Percentiles rank a stretch among this genome's conserved stretches.
These are phyloP conservation scores for Macrobrachium nipponense DNA, from an alignment of 1,140 invertebrate species.

Conservation along the genomic window DNA sequence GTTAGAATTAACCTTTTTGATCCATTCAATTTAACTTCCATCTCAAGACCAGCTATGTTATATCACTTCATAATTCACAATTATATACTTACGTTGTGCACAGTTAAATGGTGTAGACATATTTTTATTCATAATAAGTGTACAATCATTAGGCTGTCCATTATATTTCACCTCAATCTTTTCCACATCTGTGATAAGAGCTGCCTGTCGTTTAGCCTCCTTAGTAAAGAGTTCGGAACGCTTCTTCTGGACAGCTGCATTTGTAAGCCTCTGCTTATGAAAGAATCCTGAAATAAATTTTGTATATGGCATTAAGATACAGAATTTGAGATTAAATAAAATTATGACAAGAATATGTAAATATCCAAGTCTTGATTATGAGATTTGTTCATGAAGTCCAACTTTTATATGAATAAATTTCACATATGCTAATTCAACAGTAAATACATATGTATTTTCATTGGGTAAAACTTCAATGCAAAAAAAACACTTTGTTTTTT, in stretches of 20 bases:
- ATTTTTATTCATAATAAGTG: conserved; percentile 90
- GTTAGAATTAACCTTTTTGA: no score
- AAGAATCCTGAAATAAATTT: conserved; percentile 26
- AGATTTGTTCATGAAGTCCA: no score
- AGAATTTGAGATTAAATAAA: no score
- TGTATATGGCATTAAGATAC: neutral
- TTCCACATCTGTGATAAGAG: conserved; percentile 83
- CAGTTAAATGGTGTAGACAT: conserved; percentile 94
- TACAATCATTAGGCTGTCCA: conserved; percentile 79
- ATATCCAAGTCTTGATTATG: no score
- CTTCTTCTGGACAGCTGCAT: conserved; percentile 77
- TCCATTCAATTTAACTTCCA: conserved; percentile 14
- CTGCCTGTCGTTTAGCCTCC: conserved; percentile 80
- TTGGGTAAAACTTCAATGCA: no score
- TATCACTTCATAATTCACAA: conserved; percentile 23
- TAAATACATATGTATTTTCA: no score
- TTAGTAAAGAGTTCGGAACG: conserved; percentile 77
- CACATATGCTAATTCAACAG: no score
- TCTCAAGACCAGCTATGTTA: neutral
- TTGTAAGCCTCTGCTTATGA: conserved; percentile 70
- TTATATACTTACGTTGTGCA: conserved; percentile 80
- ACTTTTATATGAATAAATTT: no score
- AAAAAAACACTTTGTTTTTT: no score
- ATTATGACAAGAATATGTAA: no score
- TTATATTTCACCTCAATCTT: conserved; percentile 90